Percentiles rank a stretch among this genome's conserved stretches.
phyloP scores from a whole-genome alignment of 2,797 vertebrate species.

The Xenops minutus region DNA sequence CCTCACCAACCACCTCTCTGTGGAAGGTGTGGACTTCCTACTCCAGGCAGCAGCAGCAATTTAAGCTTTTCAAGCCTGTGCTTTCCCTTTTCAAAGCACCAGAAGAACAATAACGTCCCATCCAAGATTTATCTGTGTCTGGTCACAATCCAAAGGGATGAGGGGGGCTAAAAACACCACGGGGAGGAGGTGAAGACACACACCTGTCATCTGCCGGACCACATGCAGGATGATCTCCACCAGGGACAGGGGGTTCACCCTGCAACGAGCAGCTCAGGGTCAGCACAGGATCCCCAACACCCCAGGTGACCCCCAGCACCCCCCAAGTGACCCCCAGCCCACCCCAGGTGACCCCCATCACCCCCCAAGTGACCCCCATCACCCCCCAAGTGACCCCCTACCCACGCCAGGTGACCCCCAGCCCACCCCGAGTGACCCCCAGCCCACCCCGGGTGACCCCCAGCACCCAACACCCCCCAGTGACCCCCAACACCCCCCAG shows the following conservation, averaged over 20 bases:
- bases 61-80: fast-evolving
- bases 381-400: too few relatives aligned
- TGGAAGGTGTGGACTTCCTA: fast-evolving
- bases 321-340: too few relatives aligned
- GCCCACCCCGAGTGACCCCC: too few relatives aligned
- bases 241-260: constrained; percentile 93
- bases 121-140: not conserved
- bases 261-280: not conserved
- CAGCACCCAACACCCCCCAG: too few relatives aligned
- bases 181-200: not conserved
- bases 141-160: fast-evolving
- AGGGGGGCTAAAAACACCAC: fast-evolving
- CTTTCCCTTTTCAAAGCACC: not conserved
- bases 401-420: too few relatives aligned
- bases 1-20: not conserved
- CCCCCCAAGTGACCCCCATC: too few relatives aligned
- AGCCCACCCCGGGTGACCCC: too few relatives aligned
- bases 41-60: fast-evolving
- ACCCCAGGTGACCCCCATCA: not conserved
- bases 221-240: constrained; percentile 95
- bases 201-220: constrained; percentile 92
- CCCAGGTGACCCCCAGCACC: too few relatives aligned
- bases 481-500: not conserved
- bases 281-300: not conserved
- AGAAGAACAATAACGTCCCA: not conserved